phyloP scores from a whole-genome alignment of 2,888 invertebrate species.

The Mantis religiosa region DNA sequence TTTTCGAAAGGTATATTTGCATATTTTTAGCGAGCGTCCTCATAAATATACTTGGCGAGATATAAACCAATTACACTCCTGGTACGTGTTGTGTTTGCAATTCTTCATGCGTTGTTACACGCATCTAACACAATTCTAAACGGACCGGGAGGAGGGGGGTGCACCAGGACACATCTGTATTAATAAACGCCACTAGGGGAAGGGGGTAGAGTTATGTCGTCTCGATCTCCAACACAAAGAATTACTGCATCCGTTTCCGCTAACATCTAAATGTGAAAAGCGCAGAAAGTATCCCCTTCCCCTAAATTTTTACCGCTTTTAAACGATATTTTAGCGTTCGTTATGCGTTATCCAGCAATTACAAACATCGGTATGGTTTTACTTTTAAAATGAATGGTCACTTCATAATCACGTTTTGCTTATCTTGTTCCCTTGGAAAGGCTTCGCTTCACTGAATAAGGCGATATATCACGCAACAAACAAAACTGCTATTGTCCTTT shows the following conservation, averaged over 20 bases:
- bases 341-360: background rate
- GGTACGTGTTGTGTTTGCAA: background rate
- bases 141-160: background rate
- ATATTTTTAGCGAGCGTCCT: background rate
- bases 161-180: background rate
- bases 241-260: background rate
- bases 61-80: background rate
- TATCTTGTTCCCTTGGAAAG: background rate
- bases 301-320: background rate
- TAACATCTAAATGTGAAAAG: background rate
- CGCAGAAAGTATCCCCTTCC: background rate
- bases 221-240: background rate
- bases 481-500: background rate
- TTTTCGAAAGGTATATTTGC: background rate
- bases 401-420: background rate
- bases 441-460: background rate
- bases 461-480: background rate
- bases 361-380: background rate
- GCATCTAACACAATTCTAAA: background rate
- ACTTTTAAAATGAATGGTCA: background rate
- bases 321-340: background rate
- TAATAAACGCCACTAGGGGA: background rate
- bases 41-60: background rate
- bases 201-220: background rate
- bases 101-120: background rate